Evolutionary conservation across 2,797 vertebrate genomes (phyloP).

Genomic region (Hydrophis major): DNA sequence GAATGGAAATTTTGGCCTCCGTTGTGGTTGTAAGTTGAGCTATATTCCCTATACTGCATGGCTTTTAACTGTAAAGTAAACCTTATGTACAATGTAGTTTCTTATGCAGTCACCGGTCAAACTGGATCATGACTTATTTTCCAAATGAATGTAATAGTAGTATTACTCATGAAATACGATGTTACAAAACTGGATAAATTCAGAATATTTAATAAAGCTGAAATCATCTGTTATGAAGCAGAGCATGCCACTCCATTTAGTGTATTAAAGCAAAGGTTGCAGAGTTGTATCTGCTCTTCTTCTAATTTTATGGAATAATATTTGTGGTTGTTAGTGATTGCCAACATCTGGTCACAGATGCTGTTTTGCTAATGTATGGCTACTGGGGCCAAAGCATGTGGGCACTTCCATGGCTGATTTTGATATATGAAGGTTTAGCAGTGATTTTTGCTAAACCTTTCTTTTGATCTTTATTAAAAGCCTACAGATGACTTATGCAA

Average conservation of each 20-base stretch:
- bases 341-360: background rate
- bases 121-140: conserved; percentile 4
- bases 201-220: background rate
- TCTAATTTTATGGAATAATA: background rate
- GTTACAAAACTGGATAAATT: background rate
- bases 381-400: background rate
- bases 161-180: conserved; percentile 14
- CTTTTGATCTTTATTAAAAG: background rate
- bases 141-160: background rate
- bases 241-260: background rate
- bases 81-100: background rate
- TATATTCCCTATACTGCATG: background rate
- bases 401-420: background rate
- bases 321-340: background rate
- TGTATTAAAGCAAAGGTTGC: background rate
- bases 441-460: background rate
- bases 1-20: background rate
- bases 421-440: background rate
- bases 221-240: background rate
- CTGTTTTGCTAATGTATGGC: background rate
- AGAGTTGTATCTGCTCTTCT: background rate
- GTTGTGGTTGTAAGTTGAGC: background rate
- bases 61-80: background rate
- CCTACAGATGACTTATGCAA: background rate
- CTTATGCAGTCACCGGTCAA: background rate